Percentiles rank a stretch among this genome's conserved stretches.
Conservation (phyloP, 2,113 vertebrate genomes). For the Corythornis vintsioides region DNA sequence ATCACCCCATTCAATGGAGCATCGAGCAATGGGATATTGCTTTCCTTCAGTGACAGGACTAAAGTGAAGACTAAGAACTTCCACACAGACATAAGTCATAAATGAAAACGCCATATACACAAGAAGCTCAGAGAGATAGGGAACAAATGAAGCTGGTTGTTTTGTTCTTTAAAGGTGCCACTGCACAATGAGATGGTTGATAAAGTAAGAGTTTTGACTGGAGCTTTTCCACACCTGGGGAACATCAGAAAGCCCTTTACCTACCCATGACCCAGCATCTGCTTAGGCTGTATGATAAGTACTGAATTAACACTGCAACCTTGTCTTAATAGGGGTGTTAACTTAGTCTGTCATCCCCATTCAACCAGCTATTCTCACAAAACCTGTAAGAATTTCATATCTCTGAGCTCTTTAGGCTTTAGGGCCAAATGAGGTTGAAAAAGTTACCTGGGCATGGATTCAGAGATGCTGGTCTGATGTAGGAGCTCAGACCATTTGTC, state of each 20-base stretch:
- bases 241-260: neutral
- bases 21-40: neutral
- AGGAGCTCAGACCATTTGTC: neutral
- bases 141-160: neutral
- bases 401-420: neutral
- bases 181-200: neutral
- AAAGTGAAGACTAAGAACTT: neutral
- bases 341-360: neutral
- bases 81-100: neutral
- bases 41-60: neutral
- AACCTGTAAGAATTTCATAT: neutral
- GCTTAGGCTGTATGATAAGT: neutral
- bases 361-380: neutral
- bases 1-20: neutral
- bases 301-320: neutral
- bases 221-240: neutral
- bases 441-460: neutral
- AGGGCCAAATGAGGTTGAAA: neutral
- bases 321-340: neutral
- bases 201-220: slow-evolving; percentile 23
- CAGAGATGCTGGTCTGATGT: neutral
- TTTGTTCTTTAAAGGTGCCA: slow-evolving; percentile 6
- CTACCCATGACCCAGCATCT: neutral
- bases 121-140: neutral
- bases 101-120: neutral